Percentiles rank a stretch among this genome's conserved stretches.
Evolutionary conservation across 2,797 vertebrate species (phyloP).

Genomic region (Carapus acus): DNA sequence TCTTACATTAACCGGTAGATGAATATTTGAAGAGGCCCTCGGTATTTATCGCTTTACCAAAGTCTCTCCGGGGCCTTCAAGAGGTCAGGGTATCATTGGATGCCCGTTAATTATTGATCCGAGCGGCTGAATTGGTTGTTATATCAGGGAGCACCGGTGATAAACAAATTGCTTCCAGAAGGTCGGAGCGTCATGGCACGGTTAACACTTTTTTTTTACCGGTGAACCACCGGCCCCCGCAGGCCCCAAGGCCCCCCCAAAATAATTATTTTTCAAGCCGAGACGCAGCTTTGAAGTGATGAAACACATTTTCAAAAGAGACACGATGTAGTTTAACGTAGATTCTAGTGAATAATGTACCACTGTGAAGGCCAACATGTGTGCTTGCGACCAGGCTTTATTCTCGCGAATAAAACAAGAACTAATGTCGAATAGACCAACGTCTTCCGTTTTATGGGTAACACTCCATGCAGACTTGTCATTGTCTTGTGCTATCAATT

Average conservation of each 20-base stretch:
- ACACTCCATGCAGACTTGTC: not conserved
- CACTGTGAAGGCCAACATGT: slow-evolving; percentile 17
- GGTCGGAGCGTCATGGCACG: slow-evolving; percentile 38
- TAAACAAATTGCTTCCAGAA: slow-evolving; percentile 68
- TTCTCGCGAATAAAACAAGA: not conserved
- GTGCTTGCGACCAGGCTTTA: slow-evolving; percentile 7
- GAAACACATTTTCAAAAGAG: slow-evolving; percentile 14
- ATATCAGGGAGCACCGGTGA: slow-evolving; percentile 71
- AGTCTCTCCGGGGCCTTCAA: slow-evolving; percentile 75
- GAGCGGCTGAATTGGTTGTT: slow-evolving; percentile 84
- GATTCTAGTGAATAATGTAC: too few species aligned
- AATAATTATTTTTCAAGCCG: slow-evolving; percentile 26
- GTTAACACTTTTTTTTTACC: slow-evolving; percentile 20
- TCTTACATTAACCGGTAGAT: slow-evolving; percentile 96
- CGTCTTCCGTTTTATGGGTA: not conserved
- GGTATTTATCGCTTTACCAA: slow-evolving; percentile 74
- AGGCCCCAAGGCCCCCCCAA: slow-evolving; percentile 50
- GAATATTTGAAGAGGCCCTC: slow-evolving; percentile 99
- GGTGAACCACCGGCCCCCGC: slow-evolving; percentile 20
- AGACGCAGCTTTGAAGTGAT: slow-evolving; percentile 49
- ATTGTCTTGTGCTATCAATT: too few species aligned
- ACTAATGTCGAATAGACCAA: not conserved
- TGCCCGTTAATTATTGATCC: slow-evolving; percentile 93
- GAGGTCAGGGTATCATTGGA: slow-evolving; percentile 86
- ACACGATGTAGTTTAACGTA: not conserved